Conservation (phyloP, 2,888 invertebrate genomes). For the Amblyteles armatorius region DNA sequence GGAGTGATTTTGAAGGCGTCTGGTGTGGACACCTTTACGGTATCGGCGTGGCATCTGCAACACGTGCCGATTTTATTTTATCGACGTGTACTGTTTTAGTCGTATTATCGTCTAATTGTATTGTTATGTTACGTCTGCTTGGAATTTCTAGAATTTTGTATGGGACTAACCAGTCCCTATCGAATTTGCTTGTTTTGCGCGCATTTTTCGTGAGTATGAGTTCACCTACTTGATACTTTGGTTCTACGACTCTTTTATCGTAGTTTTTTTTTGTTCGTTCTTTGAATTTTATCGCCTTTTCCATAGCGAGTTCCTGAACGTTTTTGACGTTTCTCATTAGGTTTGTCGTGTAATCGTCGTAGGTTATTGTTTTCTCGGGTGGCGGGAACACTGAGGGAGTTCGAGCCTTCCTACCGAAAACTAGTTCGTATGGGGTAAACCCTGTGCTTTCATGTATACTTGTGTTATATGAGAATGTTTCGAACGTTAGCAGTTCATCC, state of each 20-base stretch:
- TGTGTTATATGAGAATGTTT: not conserved
- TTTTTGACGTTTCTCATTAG: not conserved
- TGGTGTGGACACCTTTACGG: not conserved
- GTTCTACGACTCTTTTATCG: not conserved
- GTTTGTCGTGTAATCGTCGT: slow-evolving; percentile 1
- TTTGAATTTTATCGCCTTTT: slow-evolving; percentile 1
- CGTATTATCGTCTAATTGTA: too few species aligned
- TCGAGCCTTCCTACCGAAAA: slow-evolving; percentile 6
- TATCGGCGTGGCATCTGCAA: not conserved
- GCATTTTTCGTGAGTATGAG: too few species aligned
- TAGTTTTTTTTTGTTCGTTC: slow-evolving; percentile 28
- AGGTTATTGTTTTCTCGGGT: not conserved
- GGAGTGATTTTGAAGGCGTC: too few species aligned
- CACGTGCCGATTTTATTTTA: not conserved
- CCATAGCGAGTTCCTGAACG: not conserved
- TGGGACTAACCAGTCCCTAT: too few species aligned
- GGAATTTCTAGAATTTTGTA: too few species aligned
- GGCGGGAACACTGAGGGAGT: not conserved
- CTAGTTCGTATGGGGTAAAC: too few species aligned
- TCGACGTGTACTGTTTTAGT: not conserved
- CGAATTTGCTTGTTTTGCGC: too few species aligned
- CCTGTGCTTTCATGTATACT: not conserved
- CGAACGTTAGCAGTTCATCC: not conserved
- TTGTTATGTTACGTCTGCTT: too few species aligned
- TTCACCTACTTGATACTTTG: too few species aligned